Percentiles rank a stretch among this genome's conserved stretches.
phyloP scores from a whole-genome alignment of 2,888 invertebrate species.

The Apamea epomidion region DNA sequence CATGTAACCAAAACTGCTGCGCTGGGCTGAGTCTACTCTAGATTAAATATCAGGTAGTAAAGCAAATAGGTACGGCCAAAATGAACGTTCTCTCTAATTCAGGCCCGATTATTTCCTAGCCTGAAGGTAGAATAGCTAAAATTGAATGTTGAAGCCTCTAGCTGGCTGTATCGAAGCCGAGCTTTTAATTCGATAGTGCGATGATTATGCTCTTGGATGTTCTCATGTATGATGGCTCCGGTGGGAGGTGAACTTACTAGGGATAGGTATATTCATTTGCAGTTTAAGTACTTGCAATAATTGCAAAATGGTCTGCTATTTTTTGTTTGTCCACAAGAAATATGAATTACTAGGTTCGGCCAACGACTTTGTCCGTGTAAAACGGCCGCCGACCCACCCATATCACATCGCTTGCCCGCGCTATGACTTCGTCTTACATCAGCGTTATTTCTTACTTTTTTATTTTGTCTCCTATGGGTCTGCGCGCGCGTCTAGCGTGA shows the following conservation, averaged over 20 bases:
- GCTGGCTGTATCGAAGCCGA: background rate
- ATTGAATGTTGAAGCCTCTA: slow-evolving; percentile 37
- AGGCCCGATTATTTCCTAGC: slow-evolving; percentile 38
- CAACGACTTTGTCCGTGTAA: too few relatives aligned
- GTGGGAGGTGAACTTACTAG: too few relatives aligned
- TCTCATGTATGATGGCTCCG: background rate
- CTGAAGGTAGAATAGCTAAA: slow-evolving; percentile 30
- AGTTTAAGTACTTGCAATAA: background rate
- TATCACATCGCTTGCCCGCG: too few relatives aligned
- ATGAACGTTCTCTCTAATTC: slow-evolving; percentile 28
- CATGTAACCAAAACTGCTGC: background rate
- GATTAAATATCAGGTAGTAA: slow-evolving; percentile 15
- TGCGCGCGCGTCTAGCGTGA: too few relatives aligned
- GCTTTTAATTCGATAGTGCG: slow-evolving; percentile 24
- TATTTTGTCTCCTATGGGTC: too few relatives aligned
- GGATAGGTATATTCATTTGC: background rate
- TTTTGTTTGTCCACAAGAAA: background rate
- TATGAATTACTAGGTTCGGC: background rate
- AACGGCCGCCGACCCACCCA: too few relatives aligned
- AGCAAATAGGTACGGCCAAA: slow-evolving; percentile 19
- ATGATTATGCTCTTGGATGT: slow-evolving; percentile 15
- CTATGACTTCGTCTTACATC: too few relatives aligned
- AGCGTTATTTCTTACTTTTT: too few relatives aligned
- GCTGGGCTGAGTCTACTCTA: background rate
- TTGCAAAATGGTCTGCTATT: background rate